Evolutionary conservation across 2,888 invertebrate genomes (phyloP).

Genomic region (Eubasilissa splendida): DNA sequence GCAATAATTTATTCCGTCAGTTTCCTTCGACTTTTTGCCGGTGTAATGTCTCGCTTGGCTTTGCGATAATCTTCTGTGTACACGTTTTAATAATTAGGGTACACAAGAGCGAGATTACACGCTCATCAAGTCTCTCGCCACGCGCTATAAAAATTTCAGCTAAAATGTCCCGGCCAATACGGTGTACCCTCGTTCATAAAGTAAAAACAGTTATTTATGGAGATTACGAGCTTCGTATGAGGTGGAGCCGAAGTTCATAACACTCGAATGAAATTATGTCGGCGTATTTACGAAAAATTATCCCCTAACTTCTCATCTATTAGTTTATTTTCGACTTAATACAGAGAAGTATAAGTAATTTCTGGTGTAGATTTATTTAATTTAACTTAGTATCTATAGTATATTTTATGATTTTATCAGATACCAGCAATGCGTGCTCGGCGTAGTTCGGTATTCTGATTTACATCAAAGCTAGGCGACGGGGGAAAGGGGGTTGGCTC

Average conservation of each 20-base stretch:
- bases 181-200: conserved; percentile 17
- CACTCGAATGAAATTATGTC: background rate
- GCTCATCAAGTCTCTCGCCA: conserved; percentile 6
- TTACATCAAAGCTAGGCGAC: no score
- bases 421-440: no score
- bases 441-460: no score
- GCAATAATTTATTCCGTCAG: conserved; percentile 21
- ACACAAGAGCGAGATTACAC: conserved; percentile 26
- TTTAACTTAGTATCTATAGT: no score
- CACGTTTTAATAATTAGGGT: conserved; percentile 23
- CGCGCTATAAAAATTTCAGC: conserved; percentile 31
- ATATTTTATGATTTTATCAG: no score
- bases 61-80: conserved; percentile 12
- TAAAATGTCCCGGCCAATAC: conserved; percentile 23
- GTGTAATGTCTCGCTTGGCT: conserved; percentile 11
- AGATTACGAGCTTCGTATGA: conserved; percentile 20
- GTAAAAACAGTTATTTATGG: conserved; percentile 32
- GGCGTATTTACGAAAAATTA: no score
- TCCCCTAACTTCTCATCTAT: no score
- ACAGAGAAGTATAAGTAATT: no score
- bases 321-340: no score
- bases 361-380: no score
- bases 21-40: conserved; percentile 5
- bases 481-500: no score
- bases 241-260: conserved; percentile 6